Base-by-base conservation (phyloP, 2,888 invertebrate genomes). In the Punctoribates punctum region DNA sequence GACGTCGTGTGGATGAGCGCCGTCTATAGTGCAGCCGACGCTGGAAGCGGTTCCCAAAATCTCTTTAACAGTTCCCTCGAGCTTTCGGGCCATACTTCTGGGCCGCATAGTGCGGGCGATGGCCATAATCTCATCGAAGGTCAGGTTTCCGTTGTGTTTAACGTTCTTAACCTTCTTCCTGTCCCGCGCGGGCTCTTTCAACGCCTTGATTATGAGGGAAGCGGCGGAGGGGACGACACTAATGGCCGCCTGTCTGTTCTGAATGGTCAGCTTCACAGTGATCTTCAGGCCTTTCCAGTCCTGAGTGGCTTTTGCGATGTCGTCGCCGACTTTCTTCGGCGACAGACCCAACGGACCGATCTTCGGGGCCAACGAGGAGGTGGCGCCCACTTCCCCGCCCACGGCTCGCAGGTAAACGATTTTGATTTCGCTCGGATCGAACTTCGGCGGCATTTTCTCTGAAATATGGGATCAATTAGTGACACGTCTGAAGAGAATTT, bases 211-310 rank as follows among this genome's bases (percentile, higher is more conserved):
- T 82, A 99, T 91, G 67, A 99, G 87, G 0, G 98, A 96, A 38
- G 99, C 96, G 9, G 98, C 99, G 75, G 97, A 96, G 0, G 99
- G 99, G 29, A 96, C 95, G 70, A 99, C 96, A 46, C 94, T 91
- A 81, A 99, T 97, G 78, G 94, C 90, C 3, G 99, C 99, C 83
- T 98, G 96, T 84, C 99, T 89, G 86, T 96, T 96, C 86, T 97
- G 98, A 82, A 99, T 98, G 77, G 94, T 95, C 82, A 99, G 88
- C 84, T 94, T 93, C 4, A 98, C 97, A 0, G 99, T 99, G 83
- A 99, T 96, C 87, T 98, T 98, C 81, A 99, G 87, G 80, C 98
- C 99, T 84, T 99, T 99, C 98, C 99, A 99, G 85, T 99, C 98
- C 51, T 91, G 89, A 13, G 99, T 99, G 1, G 96, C 96, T 86